Percentiles rank a stretch among this genome's conserved stretches.
phyloP scores from a whole-genome alignment of 1,140 invertebrate species.

The Micrasema minimum region DNA sequence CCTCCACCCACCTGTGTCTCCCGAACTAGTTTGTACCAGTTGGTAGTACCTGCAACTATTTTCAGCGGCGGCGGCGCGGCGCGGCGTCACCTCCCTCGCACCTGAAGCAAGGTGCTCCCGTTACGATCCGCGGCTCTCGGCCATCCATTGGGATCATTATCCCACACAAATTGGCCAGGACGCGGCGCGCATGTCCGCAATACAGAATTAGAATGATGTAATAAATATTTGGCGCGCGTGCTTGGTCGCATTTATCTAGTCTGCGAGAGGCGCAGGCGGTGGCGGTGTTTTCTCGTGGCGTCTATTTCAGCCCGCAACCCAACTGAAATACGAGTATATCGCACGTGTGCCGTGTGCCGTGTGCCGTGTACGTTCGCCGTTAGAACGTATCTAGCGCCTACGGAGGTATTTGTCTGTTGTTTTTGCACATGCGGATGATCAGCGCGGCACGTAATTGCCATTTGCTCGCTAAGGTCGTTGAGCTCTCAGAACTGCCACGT shows the following conservation, averaged over 20 bases:
- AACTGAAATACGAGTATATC: conserved; percentile 14
- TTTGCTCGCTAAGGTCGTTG: conserved; percentile 11
- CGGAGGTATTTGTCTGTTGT: neutral
- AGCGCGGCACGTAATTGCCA: conserved; percentile 3
- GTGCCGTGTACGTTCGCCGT: neutral
- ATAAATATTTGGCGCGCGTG: conserved; percentile 21
- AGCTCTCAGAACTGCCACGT: neutral
- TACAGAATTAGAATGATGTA: conserved; percentile 27
- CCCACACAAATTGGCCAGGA: conserved; percentile 7
- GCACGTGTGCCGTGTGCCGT: conserved; percentile 22
- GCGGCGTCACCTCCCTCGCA: too few relatives aligned
- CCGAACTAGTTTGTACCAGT: too few relatives aligned
- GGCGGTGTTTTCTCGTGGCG: neutral
- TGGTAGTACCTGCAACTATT: too few relatives aligned
- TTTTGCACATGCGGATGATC: too few relatives aligned
- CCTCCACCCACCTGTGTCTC: too few relatives aligned
- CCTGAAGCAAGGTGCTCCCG: too few relatives aligned
- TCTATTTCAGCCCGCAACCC: conserved; percentile 21
- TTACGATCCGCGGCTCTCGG: conserved; percentile 1
- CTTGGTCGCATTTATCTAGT: neutral
- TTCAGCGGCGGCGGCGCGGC: too few relatives aligned
- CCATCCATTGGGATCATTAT: conserved; percentile 14
- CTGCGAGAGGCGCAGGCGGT: neutral
- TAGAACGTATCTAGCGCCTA: neutral
- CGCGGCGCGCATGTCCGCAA: conserved; percentile 14